Base-by-base conservation (phyloP, 1,140 invertebrate species). In the Triops cancriformis region DNA sequence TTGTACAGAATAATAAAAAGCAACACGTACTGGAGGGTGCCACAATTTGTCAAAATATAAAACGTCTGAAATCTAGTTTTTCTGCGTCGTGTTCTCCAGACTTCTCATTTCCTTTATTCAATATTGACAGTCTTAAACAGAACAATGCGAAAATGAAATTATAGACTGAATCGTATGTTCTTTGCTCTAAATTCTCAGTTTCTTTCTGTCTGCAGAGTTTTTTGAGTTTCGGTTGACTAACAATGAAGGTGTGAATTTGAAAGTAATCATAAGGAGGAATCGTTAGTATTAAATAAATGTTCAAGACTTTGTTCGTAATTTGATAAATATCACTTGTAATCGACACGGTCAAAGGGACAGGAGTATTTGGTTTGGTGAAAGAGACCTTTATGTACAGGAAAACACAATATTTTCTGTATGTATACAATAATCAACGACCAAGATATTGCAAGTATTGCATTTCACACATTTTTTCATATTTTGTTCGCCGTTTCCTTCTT, bases 261-360 rank as follows among this genome's bases (percentile, higher is more conserved):
- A 64, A 23, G 43, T 45, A 23, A 14, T 18, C 23, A 5, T n/a
- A 14, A n/a, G 5, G 18, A n/a, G 6, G 51, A 64, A 64, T 23
- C 51, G 7, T 64, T 0, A 14, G 6, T 64, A 2, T n/a, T n/a
- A 64, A 64, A 64, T 9, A 18, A 64, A 64, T n/a, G 18, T n/a
- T 23, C n/a, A 64, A 64, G 18, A 14, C 14, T 18, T 23, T 64
- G 9, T 23, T 64, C n/a, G n/a, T n/a, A 23, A 14, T 23, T 64
- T 64, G 51, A 64, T 64, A 64, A 64, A 64, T 64, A 64, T 64
- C 51, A 64, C 51, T 64, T 64, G 51, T 64, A 64, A 64, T 64
- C 14, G 51, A 64, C 51, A 64, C 51, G 51, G 9, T 64, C 51
- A 64, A 64, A 37, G 31, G 51, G 14, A 64, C 51, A 64, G 51